Base-by-base conservation (phyloP, 2,113 vertebrate genomes). In the Suncus etruscus region DNA sequence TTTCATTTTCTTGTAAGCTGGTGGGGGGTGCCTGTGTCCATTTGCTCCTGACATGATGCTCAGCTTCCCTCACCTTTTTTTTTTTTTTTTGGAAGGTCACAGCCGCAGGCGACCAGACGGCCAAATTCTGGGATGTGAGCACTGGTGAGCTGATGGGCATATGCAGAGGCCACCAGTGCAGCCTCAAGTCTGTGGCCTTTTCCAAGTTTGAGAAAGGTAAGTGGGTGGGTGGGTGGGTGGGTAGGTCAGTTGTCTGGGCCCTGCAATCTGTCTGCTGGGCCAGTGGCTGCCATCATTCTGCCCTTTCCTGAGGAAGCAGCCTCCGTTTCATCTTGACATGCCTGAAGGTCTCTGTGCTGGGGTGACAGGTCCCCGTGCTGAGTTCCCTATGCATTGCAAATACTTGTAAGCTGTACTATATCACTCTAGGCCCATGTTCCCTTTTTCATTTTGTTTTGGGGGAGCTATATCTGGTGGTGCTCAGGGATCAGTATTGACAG, bases 101-200 rank as follows among this genome's bases (percentile, higher is more conserved):
- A 25, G 99, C 99, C 81, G 98, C 99, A 16, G 99, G 99, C 66
- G 99, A 99, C 95, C 99, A 99, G 87, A 99, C 98, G 83, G 99
- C 99, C 84, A 98, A 98, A 89, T 97, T 99, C 94, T 99, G 99
- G 99, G 99, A 99, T 32, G 98, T 99, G 65, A 98, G 97, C 86
- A 97, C 98, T 2, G 98, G 98, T 2, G 99, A 99, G 89, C 96
- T 99, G 48, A 96, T 99, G 75, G 99, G 99, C 66, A 97, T 97
- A 29, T 99, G 99, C 96, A 99, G 98, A 98, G 99, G 99, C 82
- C 99, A 99, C 94, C 99, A 99, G 61, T 99, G 99, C 96, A 99
- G 99, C 97, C 98, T 99, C 79, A 99, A 99, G 95, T 99, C 99
- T 24, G 98, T 99, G 91, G 97, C 99, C 78, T 99, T 99, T 90